A percentile compares a stretch with the other conserved stretches of the same genome.
Conservation (phyloP, 2,113 vertebrate species). For the Diadophis punctatus region DNA sequence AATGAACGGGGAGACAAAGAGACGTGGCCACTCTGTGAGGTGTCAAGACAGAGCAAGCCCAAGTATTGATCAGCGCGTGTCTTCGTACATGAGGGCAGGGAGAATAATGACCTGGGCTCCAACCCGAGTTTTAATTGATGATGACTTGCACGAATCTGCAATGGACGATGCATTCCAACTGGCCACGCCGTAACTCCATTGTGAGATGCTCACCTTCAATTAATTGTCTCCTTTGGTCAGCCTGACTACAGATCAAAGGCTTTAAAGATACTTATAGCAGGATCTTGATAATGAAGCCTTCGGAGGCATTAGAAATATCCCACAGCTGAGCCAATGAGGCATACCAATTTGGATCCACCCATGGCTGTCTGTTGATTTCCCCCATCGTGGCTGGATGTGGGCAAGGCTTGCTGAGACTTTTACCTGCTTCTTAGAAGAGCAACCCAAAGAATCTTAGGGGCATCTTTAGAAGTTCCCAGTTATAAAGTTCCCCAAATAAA, state of each 20-base stretch:
- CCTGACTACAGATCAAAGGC: slow-evolving; percentile 70
- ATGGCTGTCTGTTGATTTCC: slow-evolving; percentile 58
- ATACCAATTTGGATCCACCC: slow-evolving; percentile 60
- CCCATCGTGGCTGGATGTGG: slow-evolving; percentile 50
- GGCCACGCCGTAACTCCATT: slow-evolving; percentile 66
- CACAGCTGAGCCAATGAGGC: slow-evolving; percentile 59
- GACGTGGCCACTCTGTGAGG: slow-evolving; percentile 64
- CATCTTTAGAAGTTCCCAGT: too few relatives aligned
- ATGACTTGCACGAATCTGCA: slow-evolving; percentile 63
- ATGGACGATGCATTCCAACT: slow-evolving; percentile 66
- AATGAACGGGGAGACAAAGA: slow-evolving; percentile 65
- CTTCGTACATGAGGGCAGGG: slow-evolving; percentile 19
- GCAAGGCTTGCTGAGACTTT: slow-evolving; percentile 45
- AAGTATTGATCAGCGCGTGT: slow-evolving; percentile 70
- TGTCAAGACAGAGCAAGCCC: slow-evolving; percentile 64
- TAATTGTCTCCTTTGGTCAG: slow-evolving; percentile 76
- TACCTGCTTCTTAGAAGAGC: slow-evolving; percentile 35
- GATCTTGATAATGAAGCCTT: slow-evolving; percentile 65
- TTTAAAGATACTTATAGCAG: slow-evolving; percentile 64
- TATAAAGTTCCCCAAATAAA: too few relatives aligned
- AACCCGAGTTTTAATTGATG: slow-evolving; percentile 70
- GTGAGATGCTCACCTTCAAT: slow-evolving; percentile 69
- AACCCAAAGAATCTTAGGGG: background rate
- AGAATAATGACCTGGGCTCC: slow-evolving; percentile 68
- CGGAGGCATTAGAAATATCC: slow-evolving; percentile 63